Evolutionary conservation across 2,797 vertebrate species (phyloP).

Genomic region (Leucoraja ocellata): DNA sequence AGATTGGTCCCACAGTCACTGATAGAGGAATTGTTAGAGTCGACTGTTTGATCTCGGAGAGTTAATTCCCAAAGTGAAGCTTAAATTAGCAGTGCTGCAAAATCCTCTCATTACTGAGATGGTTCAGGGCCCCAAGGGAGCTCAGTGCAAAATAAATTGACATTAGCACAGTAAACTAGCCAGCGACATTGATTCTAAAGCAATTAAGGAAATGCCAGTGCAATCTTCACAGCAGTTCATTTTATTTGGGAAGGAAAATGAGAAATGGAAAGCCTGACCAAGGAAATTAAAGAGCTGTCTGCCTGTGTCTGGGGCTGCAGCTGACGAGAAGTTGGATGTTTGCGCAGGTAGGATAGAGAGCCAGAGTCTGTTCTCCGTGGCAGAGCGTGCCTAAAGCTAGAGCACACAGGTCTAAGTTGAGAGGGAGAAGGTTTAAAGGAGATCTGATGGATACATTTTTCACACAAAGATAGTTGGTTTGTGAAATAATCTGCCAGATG

Average conservation of each 20-base stretch:
- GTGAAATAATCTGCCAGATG: no score
- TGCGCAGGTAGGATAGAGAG: not conserved
- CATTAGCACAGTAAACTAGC: slow-evolving; percentile 11
- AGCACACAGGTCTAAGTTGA: no score
- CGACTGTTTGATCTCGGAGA: not conserved
- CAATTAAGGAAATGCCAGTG: slow-evolving; percentile 27
- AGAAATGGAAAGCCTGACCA: not conserved
- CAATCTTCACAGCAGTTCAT: not conserved
- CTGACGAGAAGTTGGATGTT: not conserved
- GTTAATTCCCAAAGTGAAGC: not conserved
- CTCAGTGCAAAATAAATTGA: slow-evolving; percentile 1
- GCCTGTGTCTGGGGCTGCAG: not conserved
- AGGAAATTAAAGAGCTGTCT: not conserved
- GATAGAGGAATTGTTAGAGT: not conserved
- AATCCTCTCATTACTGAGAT: slow-evolving; percentile 18
- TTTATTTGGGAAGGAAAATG: not conserved
- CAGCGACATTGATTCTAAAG: slow-evolving; percentile 29
- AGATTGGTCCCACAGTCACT: not conserved
- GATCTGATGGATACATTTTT: no score
- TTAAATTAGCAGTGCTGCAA: not conserved
- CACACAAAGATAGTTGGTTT: no score
- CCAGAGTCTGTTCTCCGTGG: no score
- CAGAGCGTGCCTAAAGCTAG: no score
- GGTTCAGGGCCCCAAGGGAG: slow-evolving; percentile 19
- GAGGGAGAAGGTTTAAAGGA: no score